A percentile compares a stretch with the other conserved stretches of the same genome.
phyloP scores from a whole-genome alignment of 2,113 vertebrate genomes.

The Odocoileus virginianus region DNA sequence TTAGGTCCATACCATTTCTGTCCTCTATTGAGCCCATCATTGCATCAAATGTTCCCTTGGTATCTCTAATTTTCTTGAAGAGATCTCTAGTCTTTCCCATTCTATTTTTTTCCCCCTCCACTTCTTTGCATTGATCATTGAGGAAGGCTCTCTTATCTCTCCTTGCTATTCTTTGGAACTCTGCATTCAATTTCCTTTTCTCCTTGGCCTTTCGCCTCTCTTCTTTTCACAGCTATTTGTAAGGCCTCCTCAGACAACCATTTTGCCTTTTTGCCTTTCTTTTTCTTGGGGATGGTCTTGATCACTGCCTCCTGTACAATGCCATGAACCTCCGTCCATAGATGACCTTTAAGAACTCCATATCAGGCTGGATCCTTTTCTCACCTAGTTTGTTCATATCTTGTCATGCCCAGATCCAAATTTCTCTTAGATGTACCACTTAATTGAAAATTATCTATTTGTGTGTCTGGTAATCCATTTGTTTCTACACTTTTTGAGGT shows the following conservation, averaged over 20 bases:
- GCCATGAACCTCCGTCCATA: fast-evolving
- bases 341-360: background rate
- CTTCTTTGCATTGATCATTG: background rate
- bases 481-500: background rate
- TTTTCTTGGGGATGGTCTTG: background rate
- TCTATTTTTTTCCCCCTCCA: background rate
- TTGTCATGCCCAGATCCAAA: background rate
- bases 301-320: background rate
- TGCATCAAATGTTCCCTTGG: background rate
- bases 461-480: background rate
- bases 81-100: background rate
- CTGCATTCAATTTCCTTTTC: background rate
- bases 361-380: background rate
- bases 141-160: background rate
- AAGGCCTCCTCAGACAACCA: background rate
- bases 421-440: background rate
- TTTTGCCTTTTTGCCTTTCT: background rate
- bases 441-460: background rate
- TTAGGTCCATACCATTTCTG: background rate
- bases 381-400: background rate
- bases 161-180: background rate
- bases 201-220: background rate
- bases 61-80: background rate
- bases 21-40: background rate
- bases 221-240: background rate